phyloP scores from a whole-genome alignment of 2,888 invertebrate species.

The Pyralis farinalis region DNA sequence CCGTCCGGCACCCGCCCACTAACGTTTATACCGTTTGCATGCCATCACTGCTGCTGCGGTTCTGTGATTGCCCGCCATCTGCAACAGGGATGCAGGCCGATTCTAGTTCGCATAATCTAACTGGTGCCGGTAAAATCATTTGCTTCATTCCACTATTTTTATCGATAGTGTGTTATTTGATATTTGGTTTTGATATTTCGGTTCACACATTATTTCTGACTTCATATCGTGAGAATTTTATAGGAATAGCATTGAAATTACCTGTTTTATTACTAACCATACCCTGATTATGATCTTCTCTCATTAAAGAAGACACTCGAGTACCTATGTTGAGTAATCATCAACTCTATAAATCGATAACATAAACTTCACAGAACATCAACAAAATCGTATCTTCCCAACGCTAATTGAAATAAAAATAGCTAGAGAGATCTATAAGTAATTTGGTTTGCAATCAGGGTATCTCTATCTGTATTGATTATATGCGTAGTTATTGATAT shows the following conservation, averaged over 20 bases:
- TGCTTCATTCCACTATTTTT: not conserved
- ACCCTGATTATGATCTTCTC: not conserved
- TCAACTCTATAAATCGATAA: not conserved
- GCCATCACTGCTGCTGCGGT: no score
- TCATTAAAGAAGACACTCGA: not conserved
- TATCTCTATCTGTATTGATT: no score
- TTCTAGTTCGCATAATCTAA: no score
- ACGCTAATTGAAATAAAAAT: constrained; percentile 1
- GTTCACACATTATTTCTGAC: not conserved
- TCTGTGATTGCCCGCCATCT: no score
- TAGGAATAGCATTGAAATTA: not conserved
- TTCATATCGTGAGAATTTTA: constrained; percentile 2
- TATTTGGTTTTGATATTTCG: not conserved
- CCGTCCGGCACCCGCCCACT: no score
- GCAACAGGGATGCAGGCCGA: no score
- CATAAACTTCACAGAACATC: constrained; percentile 1
- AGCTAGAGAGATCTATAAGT: constrained; percentile 1
- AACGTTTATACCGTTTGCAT: no score
- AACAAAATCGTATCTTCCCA: not conserved
- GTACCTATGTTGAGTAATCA: not conserved
- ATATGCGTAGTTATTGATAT: not conserved
- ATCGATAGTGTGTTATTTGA: not conserved
- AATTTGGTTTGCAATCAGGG: not conserved
- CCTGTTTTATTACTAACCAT: not conserved
- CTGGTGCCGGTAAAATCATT: no score